Conservation (phyloP, 2,888 invertebrate genomes). For the Cantharis flavilabris region DNA sequence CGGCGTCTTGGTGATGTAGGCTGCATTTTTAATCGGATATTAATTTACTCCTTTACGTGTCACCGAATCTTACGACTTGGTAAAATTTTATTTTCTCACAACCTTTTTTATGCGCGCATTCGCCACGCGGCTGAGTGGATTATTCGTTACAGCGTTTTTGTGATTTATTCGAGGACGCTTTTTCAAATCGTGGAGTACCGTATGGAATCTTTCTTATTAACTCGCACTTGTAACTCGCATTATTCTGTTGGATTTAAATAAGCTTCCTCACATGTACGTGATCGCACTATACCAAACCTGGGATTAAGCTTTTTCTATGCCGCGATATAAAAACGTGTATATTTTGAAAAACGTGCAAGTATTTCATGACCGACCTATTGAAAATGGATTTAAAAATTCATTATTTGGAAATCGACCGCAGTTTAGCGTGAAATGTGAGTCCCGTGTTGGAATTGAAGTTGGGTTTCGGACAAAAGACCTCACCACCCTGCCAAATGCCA, state of each 20-base stretch:
- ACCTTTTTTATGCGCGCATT: conserved; percentile 8
- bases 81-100: conserved; percentile 17
- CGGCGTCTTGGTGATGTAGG: conserved; percentile 25
- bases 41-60: conserved; percentile 33
- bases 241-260: conserved; percentile 9
- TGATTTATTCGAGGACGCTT: conserved; percentile 2
- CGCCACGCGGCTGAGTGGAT: conserved; percentile 8
- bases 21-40: conserved; percentile 36
- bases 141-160: conserved; percentile 11
- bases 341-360: conserved; percentile 13
- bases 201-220: conserved; percentile 7
- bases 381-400: conserved; percentile 32
- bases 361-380: conserved; percentile 17
- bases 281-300: conserved; percentile 10
- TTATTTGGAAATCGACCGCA: conserved; percentile 36
- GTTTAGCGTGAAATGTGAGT: conserved; percentile 34
- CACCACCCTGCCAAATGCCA: conserved; percentile 33
- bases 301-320: conserved; percentile 9
- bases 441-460: conserved; percentile 30
- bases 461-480: conserved; percentile 33
- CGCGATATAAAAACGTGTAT: neutral
- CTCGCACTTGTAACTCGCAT: neutral
- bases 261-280: conserved; percentile 10
- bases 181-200: neutral
- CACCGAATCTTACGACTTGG: conserved; percentile 11